phyloP scores from a whole-genome alignment of 1,140 invertebrate genomes.

The Zaprionus camerounensis region DNA sequence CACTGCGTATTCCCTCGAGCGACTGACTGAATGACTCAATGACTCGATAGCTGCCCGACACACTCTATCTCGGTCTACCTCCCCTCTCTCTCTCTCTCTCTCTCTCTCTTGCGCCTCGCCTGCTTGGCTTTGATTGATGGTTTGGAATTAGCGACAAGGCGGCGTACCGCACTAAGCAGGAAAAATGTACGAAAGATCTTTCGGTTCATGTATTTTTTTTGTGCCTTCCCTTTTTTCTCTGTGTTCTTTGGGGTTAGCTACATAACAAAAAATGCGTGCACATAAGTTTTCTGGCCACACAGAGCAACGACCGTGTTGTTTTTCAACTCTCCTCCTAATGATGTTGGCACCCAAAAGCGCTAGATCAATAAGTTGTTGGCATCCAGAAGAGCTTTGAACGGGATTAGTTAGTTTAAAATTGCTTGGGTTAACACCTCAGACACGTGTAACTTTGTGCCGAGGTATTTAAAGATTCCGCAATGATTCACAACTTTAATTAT shows the following conservation, averaged over 20 bases:
- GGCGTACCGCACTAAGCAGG: slow-evolving; percentile 46
- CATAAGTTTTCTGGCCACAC: slow-evolving; percentile 67
- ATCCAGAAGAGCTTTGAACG: neutral
- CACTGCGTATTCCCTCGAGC: slow-evolving; percentile 50
- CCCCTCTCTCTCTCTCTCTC: neutral
- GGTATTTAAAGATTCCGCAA: neutral
- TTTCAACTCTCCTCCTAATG: slow-evolving; percentile 42
- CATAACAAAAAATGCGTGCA: slow-evolving; percentile 51
- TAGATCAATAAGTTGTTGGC: slow-evolving; percentile 36
- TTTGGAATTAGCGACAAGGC: slow-evolving; percentile 73
- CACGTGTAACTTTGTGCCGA: neutral
- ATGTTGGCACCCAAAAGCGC: slow-evolving; percentile 40
- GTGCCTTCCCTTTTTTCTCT: slow-evolving; percentile 25
- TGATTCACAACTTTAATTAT: neutral
- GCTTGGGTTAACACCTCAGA: neutral
- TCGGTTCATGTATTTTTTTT: slow-evolving; percentile 15
- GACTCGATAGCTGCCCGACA: slow-evolving; percentile 39
- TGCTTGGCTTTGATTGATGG: slow-evolving; percentile 70
- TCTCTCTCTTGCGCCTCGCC: slow-evolving; percentile 12
- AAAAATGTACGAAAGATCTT: slow-evolving; percentile 55
- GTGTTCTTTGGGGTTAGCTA: slow-evolving; percentile 17
- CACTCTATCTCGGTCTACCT: slow-evolving; percentile 21
- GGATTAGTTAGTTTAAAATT: neutral
- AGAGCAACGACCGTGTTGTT: slow-evolving; percentile 41
- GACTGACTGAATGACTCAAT: slow-evolving; percentile 53